Base-by-base conservation (phyloP, 2,113 vertebrate genomes). In the Barbus barbus region DNA sequence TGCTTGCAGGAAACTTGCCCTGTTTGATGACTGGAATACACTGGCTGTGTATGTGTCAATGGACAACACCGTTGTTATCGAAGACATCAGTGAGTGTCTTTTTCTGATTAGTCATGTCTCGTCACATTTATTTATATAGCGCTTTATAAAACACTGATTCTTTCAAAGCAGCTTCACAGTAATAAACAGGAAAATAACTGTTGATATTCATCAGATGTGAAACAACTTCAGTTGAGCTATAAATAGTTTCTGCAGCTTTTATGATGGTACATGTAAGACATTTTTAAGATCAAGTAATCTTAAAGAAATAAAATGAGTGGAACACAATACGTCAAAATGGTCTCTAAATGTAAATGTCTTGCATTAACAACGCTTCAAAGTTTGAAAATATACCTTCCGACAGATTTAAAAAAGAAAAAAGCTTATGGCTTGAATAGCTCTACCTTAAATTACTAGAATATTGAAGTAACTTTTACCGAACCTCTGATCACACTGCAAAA, bases 61-160 rank as follows among this genome's bases (percentile, higher is more conserved):
- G 96, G 96, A 97, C 91, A 96, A 97, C 90, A 97, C 96, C 0
- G 96, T 97, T 60, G 96, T 96, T 86, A 96, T 96, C 84, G 95
- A 96, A 81, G 96, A 96, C 67, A 96, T 97, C 91, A 88, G 96
- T 96, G 89, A 95, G 96, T 96, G 58, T 71, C 44, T 26, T 2
- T 13, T 11, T 63, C 22, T 63, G 26, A 67, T 28, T 14, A 38
- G 36, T 65, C 24, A 67, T 9, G 31, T n/a, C n/a, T n/a, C n/a
- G n/a, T 51, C 13, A 31, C 33, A 48, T 48, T 38, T 6, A 51
- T n/a, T 78, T 7, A 46, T 46, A 44, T 9, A 18, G 24, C n/a
- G 8, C 18, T 36, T 36, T 11, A 36, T 20, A 22, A 6, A 36
- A 5, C 3, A 22, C 65, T 20, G 31, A 11, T 11, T 69, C 31